Evolutionary conservation across 2,113 vertebrate genomes (phyloP).

Genomic region (Pollimyrus isidori): DNA sequence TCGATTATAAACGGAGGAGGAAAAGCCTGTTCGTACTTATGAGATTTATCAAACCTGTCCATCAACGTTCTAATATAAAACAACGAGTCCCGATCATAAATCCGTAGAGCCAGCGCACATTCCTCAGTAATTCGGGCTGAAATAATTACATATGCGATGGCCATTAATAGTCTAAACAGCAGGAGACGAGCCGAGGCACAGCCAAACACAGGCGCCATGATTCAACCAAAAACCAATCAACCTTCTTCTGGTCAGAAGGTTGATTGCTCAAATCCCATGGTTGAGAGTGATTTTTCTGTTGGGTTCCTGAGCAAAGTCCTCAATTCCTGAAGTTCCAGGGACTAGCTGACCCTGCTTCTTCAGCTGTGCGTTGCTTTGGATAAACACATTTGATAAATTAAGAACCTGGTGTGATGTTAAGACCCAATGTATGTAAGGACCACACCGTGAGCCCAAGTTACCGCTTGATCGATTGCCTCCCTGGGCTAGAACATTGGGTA

Average conservation of each 20-base stretch:
- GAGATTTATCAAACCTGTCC: neutral
- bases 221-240: no score
- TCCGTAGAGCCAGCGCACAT: neutral
- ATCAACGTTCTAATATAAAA: neutral
- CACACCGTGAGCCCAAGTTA: neutral
- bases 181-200: no score
- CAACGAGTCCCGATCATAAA: neutral
- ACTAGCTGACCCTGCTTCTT: neutral
- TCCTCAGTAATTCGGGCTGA: neutral
- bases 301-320: neutral
- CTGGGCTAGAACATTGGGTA: neutral
- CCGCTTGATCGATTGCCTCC: neutral
- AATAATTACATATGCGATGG: neutral
- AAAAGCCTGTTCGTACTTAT: neutral
- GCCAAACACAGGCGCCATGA: no score
- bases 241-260: neutral
- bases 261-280: neutral
- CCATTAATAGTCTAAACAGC: no score
- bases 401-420: neutral
- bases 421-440: neutral
- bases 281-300: neutral
- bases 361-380: neutral
- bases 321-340: neutral
- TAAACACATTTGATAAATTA: neutral
- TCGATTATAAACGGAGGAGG: neutral